These are phyloP conservation scores for Anthopleura xanthogrammica DNA, from an alignment of 92 coral and sea anemone genomes.

Conservation along the genomic window DNA sequence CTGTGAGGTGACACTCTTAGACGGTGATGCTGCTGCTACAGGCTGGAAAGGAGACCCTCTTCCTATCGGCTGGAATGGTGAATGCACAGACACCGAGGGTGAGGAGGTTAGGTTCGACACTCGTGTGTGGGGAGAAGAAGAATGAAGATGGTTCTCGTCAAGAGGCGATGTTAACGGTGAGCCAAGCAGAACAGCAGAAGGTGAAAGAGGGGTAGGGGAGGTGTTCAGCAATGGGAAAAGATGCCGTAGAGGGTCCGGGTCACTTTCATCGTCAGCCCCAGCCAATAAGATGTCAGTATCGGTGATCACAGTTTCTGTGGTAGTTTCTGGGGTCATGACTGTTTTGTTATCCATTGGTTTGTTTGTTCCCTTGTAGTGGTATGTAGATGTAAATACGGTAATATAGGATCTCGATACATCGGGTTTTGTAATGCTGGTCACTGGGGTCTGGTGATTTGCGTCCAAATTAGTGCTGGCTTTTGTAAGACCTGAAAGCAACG, in stretches of 20 bases:
- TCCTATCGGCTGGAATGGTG: slow-evolving; percentile 88
- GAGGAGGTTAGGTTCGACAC: slow-evolving; percentile 54
- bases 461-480: slow-evolving; percentile 60
- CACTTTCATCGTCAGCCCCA: slow-evolving; percentile 82
- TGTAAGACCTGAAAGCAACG: slow-evolving; percentile 50
- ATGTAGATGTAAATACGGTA: slow-evolving; percentile 68
- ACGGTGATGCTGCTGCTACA: slow-evolving; percentile 68
- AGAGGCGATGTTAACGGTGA: slow-evolving; percentile 72
- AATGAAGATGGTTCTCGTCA: slow-evolving; percentile 41
- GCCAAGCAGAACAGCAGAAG: slow-evolving; percentile 51
- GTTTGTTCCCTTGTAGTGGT: slow-evolving; percentile 47
- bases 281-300: slow-evolving; percentile 85
- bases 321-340: slow-evolving; percentile 63
- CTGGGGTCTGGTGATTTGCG: slow-evolving; percentile 55
- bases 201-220: slow-evolving; percentile 71
- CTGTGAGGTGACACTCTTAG: slow-evolving; percentile 44
- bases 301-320: slow-evolving; percentile 77
- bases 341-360: slow-evolving; percentile 48
- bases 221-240: slow-evolving; percentile 69
- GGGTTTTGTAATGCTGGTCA: slow-evolving; percentile 66
- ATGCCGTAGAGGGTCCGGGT: slow-evolving; percentile 65
- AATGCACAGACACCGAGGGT: slow-evolving; percentile 63
- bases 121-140: slow-evolving; percentile 60
- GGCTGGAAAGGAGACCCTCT: slow-evolving; percentile 87
- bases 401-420: slow-evolving; percentile 78